Evolutionary conservation across 2,113 vertebrate species (phyloP).

Genomic region (Chaenogobius annularis): DNA sequence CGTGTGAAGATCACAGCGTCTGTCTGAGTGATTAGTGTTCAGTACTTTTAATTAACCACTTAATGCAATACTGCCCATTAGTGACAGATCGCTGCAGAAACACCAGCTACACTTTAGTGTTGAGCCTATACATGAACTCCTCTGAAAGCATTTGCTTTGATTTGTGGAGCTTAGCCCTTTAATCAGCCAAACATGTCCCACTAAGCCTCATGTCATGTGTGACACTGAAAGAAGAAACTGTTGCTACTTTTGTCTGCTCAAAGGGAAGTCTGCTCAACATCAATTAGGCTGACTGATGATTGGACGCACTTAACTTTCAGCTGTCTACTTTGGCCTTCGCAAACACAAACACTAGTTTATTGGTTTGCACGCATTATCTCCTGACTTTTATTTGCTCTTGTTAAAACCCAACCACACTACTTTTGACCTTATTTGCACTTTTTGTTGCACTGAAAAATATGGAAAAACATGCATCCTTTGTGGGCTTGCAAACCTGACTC

Average conservation of each 20-base stretch:
- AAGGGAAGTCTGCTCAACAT: conserved; percentile 38
- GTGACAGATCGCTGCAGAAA: conserved; percentile 24
- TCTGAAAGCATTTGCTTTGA: conserved; percentile 30
- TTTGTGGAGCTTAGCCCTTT: conserved; percentile 27
- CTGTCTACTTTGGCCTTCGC: conserved; percentile 3
- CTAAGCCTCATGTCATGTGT: conserved; percentile 21
- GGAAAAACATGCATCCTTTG: too few species aligned
- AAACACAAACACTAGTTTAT: conserved; percentile 27
- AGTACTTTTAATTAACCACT: conserved; percentile 45
- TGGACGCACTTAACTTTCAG: conserved; percentile 14
- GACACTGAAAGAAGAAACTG: conserved; percentile 26
- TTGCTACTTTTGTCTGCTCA: conserved; percentile 33
- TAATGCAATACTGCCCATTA: conserved; percentile 30
- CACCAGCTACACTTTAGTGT: not conserved
- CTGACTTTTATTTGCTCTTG: too few species aligned
- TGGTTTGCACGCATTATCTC: conserved; percentile 12
- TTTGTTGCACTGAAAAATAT: too few species aligned
- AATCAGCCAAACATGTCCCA: conserved; percentile 26
- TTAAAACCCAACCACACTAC: too few species aligned
- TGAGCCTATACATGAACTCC: conserved; percentile 36
- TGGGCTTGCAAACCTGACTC: too few species aligned
- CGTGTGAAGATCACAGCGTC: conserved; percentile 47
- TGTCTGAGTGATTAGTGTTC: conserved; percentile 36
- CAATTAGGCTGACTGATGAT: conserved; percentile 48
- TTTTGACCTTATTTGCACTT: too few species aligned